Base-by-base conservation (phyloP, 1,140 invertebrate genomes). In the Drosophila nigromelanica region DNA sequence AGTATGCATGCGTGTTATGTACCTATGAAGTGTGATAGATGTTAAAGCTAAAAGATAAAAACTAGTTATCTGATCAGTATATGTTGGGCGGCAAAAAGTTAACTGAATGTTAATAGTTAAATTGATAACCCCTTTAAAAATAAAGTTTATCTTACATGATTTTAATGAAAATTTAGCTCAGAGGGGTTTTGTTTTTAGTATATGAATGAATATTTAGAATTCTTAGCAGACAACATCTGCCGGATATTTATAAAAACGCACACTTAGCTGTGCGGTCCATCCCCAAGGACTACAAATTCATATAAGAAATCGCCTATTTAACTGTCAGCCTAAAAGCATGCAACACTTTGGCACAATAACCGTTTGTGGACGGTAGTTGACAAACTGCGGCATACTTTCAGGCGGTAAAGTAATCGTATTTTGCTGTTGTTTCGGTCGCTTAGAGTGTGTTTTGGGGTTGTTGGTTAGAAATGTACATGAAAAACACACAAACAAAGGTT, bases 401-500 rank as follows among this genome's bases (percentile, higher is more conserved):
- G 60, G 68, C 30, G 10, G 55, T 5, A 48, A 10, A 51, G 18
- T 12, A 45, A 37, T 27, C 35, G 58, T 51, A 52, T 6, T 35
- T 18, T 50, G 40, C 24, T 42, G 10, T 56, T 27, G 24, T 27
- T 27, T 27, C 24, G 24, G 24, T 27, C 27, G 21, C 39, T 66
- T 33, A 55, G 33, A 48, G 62, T 47, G 43, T 71, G n/a, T 43
- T 51, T 63, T 39, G 12, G 43, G 24, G 33, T 54, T 48, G 45
- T 47, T 67, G 48, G 52, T 60, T 66, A 50, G 18, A 37, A 56
- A 73, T 73, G 47, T 50, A 73, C 62, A 83, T 52, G 42, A 73
- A 59, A 21, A 52, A 79, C 62, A 76, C 48, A 70, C 27, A 83
- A 72, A 79, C 58, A 61, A 71, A 71, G 54, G 42, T 39, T 79